Evolutionary conservation across 2,888 invertebrate species (phyloP), one percentile per base, ranked within the genome.

Genomic region (Caenorhabditis sp.): DNA sequence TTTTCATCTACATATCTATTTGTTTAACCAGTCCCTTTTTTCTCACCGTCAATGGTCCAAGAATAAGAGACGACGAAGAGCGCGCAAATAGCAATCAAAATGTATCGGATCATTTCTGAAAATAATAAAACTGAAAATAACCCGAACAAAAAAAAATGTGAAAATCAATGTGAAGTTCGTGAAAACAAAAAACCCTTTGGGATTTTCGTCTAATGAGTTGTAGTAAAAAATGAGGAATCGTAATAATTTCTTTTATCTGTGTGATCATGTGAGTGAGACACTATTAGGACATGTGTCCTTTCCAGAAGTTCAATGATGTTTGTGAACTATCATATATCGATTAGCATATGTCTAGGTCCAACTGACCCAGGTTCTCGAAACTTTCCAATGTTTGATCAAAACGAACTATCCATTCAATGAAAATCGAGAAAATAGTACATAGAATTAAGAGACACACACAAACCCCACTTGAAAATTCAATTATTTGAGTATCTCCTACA

Each of bases 1-100:
- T 17, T 50, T 17, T n/a, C n/a, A n/a, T 50, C n/a, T 20, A 14
- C 50, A 14, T 53, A 3, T 52, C 21, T 52, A 4, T 21, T 21
- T 52, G 4, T 8, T 2, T 52, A 52, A 3, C 23, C 5, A n/a
- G 5, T 50, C 4, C 14, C 17, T 10, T 12, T 14, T 4, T 50
- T n/a, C 67, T 67, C 8, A 73, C 72, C 72, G 50, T 73, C 68
- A 17, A 73, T 66, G n/a, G 68, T 68, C 72, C 72, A 73, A 12
- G 68, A 62, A 38, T 63, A 25, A 7, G 62, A 43, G 52, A 67
- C 26, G 27, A 56, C 72, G 61, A 72, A 7, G 17, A 72, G 31
- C 27, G 54, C 26, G 58, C 54, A 52, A 21, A 71, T 43, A 49
- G 67, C 27, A 17, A 59, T 31, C 59, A 71, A 56, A 43, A 59